Percentiles rank a stretch among this genome's conserved stretches.
phyloP scores from a whole-genome alignment of 1,140 invertebrate species.

The Goniozus legneri region DNA sequence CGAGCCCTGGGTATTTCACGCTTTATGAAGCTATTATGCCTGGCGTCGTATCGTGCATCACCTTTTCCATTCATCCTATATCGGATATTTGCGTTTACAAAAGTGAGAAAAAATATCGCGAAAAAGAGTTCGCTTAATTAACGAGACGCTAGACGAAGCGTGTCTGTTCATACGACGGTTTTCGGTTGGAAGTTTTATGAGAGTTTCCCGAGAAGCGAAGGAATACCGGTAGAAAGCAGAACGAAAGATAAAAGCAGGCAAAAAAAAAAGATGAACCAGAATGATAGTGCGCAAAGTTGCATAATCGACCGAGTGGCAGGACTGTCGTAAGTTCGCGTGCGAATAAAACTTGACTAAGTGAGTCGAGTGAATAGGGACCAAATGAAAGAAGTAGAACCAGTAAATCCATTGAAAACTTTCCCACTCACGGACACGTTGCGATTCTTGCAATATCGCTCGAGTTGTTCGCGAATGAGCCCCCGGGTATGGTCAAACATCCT shows the following conservation, averaged over 20 bases:
- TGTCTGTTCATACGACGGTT: no score
- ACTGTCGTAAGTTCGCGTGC: slow-evolving; percentile 27
- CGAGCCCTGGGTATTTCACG: no score
- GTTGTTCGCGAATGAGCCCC: slow-evolving; percentile 24
- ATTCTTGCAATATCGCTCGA: slow-evolving; percentile 24
- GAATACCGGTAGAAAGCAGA: neutral
- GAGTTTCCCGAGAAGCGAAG: no score
- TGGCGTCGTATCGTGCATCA: no score
- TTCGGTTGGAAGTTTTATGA: no score
- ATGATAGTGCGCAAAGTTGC: slow-evolving; percentile 18
- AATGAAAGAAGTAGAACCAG: slow-evolving; percentile 29
- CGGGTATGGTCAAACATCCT: no score
- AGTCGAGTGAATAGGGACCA: slow-evolving; percentile 32
- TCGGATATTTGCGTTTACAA: no score
- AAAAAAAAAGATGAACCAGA: slow-evolving; percentile 4
- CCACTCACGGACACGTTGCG: slow-evolving; percentile 26
- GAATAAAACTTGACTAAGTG: slow-evolving; percentile 40
- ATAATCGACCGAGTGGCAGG: slow-evolving; percentile 31
- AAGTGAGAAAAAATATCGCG: no score
- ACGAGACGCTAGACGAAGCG: no score
- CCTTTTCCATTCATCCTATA: no score
- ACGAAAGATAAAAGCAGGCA: slow-evolving; percentile 4
- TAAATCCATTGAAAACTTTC: slow-evolving; percentile 38
- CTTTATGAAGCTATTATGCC: no score
- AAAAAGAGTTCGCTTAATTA: no score